A percentile compares a stretch with the other conserved stretches of the same genome.
Evolutionary conservation across 2,888 invertebrate genomes (phyloP).

Genomic region (Nebria brevicollis): DNA sequence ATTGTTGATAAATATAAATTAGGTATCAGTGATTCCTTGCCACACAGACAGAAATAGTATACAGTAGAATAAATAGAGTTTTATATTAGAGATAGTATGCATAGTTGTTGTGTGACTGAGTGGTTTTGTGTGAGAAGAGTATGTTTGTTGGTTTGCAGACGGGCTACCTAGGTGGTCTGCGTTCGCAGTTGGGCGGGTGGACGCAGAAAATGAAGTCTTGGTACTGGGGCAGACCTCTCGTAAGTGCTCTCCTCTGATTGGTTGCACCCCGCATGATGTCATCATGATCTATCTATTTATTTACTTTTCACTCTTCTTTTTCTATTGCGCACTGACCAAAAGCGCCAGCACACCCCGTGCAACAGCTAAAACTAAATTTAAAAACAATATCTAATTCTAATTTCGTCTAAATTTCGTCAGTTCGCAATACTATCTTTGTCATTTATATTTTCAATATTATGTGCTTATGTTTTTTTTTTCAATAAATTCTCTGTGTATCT

Average conservation of each 20-base stretch:
- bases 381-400: background rate
- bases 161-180: conserved; percentile 93
- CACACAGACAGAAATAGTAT: background rate
- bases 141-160: conserved; percentile 70
- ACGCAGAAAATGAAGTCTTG: conserved; percentile 97
- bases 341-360: background rate
- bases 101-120: conserved; percentile 11
- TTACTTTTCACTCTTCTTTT: conserved; percentile 45
- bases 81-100: background rate
- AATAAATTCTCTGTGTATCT: background rate
- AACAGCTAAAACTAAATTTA: background rate
- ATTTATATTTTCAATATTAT: conserved; percentile 1
- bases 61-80: background rate
- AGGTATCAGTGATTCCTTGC: too few relatives aligned
- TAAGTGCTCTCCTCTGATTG: conserved; percentile 69
- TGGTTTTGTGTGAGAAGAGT: conserved; percentile 23
- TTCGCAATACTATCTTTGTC: background rate
- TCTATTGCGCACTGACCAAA: background rate
- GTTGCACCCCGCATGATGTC: conserved; percentile 53
- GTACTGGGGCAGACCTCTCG: conserved; percentile 97
- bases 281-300: conserved; percentile 32
- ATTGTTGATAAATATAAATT: too few relatives aligned
- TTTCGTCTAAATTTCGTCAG: background rate
- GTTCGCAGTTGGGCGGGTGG: conserved; percentile 94
- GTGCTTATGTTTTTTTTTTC: background rate